Conservation (phyloP, 2,888 invertebrate genomes). For the Melanophora roralis region DNA sequence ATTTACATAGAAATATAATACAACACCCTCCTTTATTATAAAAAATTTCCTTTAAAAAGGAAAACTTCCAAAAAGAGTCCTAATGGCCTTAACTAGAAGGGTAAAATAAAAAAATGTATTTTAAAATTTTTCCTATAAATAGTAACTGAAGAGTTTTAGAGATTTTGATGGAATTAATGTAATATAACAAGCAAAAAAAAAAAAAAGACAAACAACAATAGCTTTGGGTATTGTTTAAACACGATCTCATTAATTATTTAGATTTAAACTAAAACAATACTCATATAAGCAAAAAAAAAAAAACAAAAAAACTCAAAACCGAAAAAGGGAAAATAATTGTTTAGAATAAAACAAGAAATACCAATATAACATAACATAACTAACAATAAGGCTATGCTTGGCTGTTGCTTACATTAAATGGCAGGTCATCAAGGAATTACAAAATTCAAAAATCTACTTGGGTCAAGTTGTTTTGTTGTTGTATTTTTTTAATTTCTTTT, state of each 20-base stretch:
- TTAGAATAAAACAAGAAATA: constrained; percentile 43
- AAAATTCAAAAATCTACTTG: constrained; percentile 48
- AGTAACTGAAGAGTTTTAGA: constrained; percentile 41
- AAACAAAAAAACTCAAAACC: not conserved
- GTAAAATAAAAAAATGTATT: constrained; percentile 50
- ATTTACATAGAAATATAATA: constrained; percentile 59
- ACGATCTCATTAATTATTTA: constrained; percentile 62
- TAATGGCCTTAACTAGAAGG: constrained; percentile 14
- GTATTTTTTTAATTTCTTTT: not conserved
- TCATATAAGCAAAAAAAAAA: not conserved
- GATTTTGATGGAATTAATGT: constrained; percentile 52
- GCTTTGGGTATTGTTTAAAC: constrained; percentile 58
- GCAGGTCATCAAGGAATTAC: constrained; percentile 71
- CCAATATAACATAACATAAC: constrained; percentile 26
- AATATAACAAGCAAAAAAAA: not conserved
- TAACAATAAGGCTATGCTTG: not conserved
- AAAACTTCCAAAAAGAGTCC: constrained; percentile 39
- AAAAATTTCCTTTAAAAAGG: not conserved
- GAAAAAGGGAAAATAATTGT: constrained; percentile 6
- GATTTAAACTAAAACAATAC: constrained; percentile 46
- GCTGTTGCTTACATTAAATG: constrained; percentile 66
- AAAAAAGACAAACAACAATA: constrained; percentile 46
- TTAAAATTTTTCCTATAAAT: constrained; percentile 9
- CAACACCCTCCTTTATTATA: constrained; percentile 24
- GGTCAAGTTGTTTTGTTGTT: constrained; percentile 30